Conservation (phyloP, 2,888 invertebrate genomes). For the Cheilosia grossa region DNA sequence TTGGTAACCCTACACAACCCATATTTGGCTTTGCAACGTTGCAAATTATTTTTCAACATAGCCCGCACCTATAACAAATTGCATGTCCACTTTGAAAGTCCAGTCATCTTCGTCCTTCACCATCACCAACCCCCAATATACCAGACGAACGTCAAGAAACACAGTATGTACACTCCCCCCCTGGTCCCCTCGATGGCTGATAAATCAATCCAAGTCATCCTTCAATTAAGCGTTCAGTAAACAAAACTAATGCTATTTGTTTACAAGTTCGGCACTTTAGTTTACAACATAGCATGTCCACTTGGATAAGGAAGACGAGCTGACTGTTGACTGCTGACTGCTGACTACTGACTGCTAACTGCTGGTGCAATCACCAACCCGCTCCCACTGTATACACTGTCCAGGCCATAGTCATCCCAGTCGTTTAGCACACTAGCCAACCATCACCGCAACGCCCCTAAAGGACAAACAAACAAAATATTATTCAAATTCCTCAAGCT, state of each 20-base stretch:
- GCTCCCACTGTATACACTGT: constrained; percentile 2
- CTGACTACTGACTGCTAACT: constrained; percentile 39
- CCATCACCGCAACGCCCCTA: constrained; percentile 63
- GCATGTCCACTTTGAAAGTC: constrained; percentile 19
- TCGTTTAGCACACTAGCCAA: constrained; percentile 59
- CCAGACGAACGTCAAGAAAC: constrained; percentile 43
- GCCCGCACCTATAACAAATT: constrained; percentile 45
- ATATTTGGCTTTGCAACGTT: not conserved
- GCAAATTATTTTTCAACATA: constrained; percentile 14
- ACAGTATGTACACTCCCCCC: not conserved
- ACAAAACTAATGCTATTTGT: constrained; percentile 73
- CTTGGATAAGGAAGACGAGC: constrained; percentile 40
- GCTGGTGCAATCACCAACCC: constrained; percentile 31
- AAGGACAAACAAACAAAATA: constrained; percentile 70
- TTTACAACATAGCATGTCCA: constrained; percentile 69
- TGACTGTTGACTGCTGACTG: constrained; percentile 44
- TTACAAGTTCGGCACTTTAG: constrained; percentile 73
- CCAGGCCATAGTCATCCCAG: constrained; percentile 39
- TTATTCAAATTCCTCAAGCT: constrained; percentile 71
- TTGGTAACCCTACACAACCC: constrained; percentile 22
- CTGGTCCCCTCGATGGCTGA: constrained; percentile 35
- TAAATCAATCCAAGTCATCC: constrained; percentile 73
- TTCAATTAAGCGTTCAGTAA: constrained; percentile 73
- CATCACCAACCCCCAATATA: constrained; percentile 10
- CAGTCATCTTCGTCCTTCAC: constrained; percentile 7